These are phyloP conservation scores for Morus bassanus DNA, from an alignment of 2,797 vertebrate species.

Conservation along the genomic window DNA sequence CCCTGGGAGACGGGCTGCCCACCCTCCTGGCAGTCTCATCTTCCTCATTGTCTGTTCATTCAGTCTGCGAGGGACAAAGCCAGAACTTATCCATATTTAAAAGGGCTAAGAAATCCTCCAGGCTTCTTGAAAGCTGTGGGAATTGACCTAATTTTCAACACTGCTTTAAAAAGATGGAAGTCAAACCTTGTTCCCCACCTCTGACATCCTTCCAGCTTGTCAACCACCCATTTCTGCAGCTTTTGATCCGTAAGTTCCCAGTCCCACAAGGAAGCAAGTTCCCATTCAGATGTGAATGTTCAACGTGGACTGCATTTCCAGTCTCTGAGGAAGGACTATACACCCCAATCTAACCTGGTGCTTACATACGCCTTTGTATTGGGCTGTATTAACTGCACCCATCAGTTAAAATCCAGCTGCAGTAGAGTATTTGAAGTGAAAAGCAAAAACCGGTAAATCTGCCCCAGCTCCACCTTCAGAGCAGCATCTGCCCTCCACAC, in stretches of 20 bases:
- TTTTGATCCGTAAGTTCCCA: background rate
- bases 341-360: background rate
- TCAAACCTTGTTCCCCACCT: background rate
- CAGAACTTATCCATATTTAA: background rate
- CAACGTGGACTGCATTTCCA: background rate
- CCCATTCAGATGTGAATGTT: background rate
- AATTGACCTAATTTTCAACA: background rate
- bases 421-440: background rate
- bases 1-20: background rate
- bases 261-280: background rate
- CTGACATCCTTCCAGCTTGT: background rate
- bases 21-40: background rate
- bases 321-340: background rate
- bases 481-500: background rate
- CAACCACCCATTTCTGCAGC: background rate
- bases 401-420: background rate
- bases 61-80: background rate
- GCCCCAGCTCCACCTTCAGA: background rate
- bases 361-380: fast-evolving
- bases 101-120: background rate
- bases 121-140: background rate
- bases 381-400: background rate
- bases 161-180: background rate
- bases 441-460: fast-evolving
- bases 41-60: background rate